phyloP scores from a whole-genome alignment of 2,113 vertebrate species.

The Lanius collurio region DNA sequence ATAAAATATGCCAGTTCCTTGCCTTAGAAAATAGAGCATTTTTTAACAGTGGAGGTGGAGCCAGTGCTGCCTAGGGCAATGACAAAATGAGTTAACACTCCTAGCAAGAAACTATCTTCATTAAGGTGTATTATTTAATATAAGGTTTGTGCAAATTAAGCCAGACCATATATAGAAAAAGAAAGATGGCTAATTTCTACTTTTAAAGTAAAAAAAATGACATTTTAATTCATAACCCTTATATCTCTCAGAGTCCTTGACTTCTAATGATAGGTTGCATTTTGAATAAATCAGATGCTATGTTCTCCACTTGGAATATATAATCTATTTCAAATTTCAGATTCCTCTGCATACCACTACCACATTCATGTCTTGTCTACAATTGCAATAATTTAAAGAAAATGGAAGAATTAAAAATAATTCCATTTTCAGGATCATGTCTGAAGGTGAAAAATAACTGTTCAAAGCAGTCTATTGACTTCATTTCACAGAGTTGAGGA shows the following conservation, averaged over 20 bases:
- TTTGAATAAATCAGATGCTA: constrained; percentile 17
- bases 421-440: not conserved
- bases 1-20: not conserved
- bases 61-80: not conserved
- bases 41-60: not conserved
- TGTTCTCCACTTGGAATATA: not conserved
- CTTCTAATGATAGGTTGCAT: constrained; percentile 1
- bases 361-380: not conserved
- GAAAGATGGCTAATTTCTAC: not conserved
- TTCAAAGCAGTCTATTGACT: not conserved
- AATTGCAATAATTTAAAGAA: constrained; percentile 3
- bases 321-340: not conserved
- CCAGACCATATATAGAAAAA: not conserved
- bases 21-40: not conserved
- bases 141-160: not conserved
- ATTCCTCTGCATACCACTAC: not conserved
- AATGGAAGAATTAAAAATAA: not conserved
- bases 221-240: constrained; percentile 9
- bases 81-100: not conserved
- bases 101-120: not conserved
- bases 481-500: not conserved
- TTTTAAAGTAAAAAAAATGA: not conserved
- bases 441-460: not conserved
- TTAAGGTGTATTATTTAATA: not conserved
- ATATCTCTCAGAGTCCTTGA: constrained; percentile 11